Evolutionary conservation across 2,888 invertebrate species (phyloP).

Genomic region (Saturnia pavonia): DNA sequence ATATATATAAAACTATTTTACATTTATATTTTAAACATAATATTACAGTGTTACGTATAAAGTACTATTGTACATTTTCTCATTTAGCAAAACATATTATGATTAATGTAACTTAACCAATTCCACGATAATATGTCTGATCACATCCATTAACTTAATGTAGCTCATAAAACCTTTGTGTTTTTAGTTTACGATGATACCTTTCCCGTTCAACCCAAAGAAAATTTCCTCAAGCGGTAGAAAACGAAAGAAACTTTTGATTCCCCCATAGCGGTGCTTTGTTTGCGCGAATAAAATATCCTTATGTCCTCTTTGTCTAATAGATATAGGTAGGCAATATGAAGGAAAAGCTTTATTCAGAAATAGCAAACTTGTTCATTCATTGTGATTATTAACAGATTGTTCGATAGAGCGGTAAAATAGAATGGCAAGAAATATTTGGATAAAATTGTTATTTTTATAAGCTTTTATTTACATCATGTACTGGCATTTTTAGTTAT

Average conservation of each 20-base stretch:
- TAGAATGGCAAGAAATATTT: neutral
- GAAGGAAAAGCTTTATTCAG: constrained; percentile 38
- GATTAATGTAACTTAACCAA: constrained; percentile 57
- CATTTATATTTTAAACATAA: too few relatives aligned
- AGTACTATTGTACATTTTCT: neutral
- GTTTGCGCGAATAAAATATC: constrained; percentile 47
- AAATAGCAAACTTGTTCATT: neutral
- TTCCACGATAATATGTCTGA: constrained; percentile 55
- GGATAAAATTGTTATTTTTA: neutral
- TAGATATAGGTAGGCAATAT: constrained; percentile 34
- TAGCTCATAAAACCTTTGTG: constrained; percentile 74
- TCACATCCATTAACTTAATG: constrained; percentile 72
- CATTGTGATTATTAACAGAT: neutral
- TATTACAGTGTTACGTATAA: neutral
- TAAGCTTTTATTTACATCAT: neutral
- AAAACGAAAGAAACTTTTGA: constrained; percentile 57
- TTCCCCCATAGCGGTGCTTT: constrained; percentile 50
- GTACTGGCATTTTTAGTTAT: neutral
- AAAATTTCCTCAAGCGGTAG: constrained; percentile 38
- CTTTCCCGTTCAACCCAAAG: constrained; percentile 48
- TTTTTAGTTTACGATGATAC: constrained; percentile 66
- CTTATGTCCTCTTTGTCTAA: constrained; percentile 55
- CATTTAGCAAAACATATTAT: constrained; percentile 25
- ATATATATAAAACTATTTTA: too few relatives aligned
- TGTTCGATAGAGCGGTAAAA: neutral